A percentile compares a stretch with the other conserved stretches of the same genome.
These are phyloP conservation scores for Stichopus horrens DNA, from an alignment of 53 echinoderm and acorn worm species.

Conservation along the genomic window DNA sequence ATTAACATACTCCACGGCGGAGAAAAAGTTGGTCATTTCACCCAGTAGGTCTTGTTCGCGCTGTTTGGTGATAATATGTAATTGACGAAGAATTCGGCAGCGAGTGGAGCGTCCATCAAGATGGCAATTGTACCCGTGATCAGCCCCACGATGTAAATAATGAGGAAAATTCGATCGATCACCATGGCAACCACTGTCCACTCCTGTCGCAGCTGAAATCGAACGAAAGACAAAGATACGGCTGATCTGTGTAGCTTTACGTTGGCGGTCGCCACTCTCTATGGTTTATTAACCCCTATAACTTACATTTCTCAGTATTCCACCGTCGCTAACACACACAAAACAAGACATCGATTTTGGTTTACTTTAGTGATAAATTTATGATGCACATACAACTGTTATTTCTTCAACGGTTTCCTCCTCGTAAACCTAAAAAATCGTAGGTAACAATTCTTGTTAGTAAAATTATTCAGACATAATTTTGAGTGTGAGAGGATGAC, in stretches of 20 bases:
- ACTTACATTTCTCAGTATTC: background rate
- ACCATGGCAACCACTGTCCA: constrained; percentile 99
- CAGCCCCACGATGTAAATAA: constrained; percentile 82
- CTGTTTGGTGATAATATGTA: constrained; percentile 33
- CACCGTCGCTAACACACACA: background rate
- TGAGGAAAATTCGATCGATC: constrained; percentile 92
- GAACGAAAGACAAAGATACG: background rate
- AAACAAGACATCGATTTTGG: too few relatives aligned
- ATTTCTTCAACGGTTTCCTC: too few relatives aligned
- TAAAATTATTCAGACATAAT: too few relatives aligned
- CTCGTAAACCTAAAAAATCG: too few relatives aligned
- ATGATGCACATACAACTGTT: too few relatives aligned
- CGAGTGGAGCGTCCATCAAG: constrained; percentile 88
- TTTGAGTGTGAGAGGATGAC: too few relatives aligned
- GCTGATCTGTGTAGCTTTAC: background rate
- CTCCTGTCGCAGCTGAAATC: constrained; percentile 79
- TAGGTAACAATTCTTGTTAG: too few relatives aligned
- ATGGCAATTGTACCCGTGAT: constrained; percentile 79
- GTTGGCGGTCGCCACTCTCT: background rate
- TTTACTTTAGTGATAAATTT: too few relatives aligned
- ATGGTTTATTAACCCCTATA: constrained; percentile 14
- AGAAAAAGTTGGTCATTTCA: background rate
- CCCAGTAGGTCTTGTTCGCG: constrained; percentile 21
- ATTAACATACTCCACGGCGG: too few relatives aligned
- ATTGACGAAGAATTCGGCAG: constrained; percentile 78